These are phyloP conservation scores for Sisor rabdophorus DNA, from an alignment of 2,113 vertebrate genomes.

Conservation along the genomic window DNA sequence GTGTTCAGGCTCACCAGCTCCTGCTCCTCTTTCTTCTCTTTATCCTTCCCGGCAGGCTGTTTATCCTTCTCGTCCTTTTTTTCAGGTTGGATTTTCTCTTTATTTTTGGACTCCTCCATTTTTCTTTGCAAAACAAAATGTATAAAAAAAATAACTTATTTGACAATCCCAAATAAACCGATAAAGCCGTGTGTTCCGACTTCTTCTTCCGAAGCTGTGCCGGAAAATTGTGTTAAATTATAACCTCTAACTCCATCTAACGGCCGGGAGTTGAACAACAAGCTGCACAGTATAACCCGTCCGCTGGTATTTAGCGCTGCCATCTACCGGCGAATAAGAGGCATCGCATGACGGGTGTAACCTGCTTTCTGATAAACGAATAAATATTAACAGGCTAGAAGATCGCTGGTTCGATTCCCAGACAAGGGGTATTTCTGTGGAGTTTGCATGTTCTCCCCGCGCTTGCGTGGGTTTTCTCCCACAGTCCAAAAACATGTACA, in stretches of 20 bases:
- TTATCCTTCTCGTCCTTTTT: conserved; percentile 70
- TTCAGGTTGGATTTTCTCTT: conserved; percentile 68
- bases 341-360: too few species aligned
- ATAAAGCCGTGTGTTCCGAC: neutral
- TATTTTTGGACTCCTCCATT: conserved; percentile 75
- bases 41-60: conserved; percentile 65
- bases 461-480: too few species aligned
- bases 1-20: conserved; percentile 62
- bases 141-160: neutral
- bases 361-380: too few species aligned
- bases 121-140: conserved; percentile 36
- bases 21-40: conserved; percentile 75
- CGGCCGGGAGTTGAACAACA: neutral
- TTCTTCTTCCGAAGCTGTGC: conserved; percentile 6
- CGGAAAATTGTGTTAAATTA: neutral
- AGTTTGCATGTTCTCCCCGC: too few species aligned
- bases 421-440: too few species aligned
- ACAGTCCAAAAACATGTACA: too few species aligned
- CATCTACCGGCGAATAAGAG: too few species aligned
- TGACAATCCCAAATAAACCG: neutral
- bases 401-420: too few species aligned
- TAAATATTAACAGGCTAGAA: too few species aligned
- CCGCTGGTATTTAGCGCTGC: too few species aligned
- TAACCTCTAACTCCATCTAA: neutral
- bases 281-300: too few species aligned